Evolutionary conservation across 2,113 vertebrate genomes (phyloP).

Genomic region (Oophaga pumilio): DNA sequence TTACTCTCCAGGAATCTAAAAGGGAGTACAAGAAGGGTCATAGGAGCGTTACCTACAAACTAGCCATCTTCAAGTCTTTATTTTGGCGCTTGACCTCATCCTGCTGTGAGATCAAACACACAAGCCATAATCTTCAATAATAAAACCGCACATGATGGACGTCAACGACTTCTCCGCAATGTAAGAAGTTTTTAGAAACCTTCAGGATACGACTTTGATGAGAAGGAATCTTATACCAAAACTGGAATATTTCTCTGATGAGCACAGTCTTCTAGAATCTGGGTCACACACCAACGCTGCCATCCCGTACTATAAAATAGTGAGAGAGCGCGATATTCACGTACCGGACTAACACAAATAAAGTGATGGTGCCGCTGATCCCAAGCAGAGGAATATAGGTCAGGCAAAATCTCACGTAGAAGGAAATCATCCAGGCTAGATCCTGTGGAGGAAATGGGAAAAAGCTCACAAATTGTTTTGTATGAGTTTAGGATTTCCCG

Average conservation of each 20-base stretch:
- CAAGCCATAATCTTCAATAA: background rate
- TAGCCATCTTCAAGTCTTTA: background rate
- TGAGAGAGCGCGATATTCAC: background rate
- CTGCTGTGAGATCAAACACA: background rate
- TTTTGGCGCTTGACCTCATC: background rate
- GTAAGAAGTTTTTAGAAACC: background rate
- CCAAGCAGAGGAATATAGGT: conserved; percentile 74
- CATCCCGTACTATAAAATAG: no score
- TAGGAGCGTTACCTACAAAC: background rate
- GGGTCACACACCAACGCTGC: no score
- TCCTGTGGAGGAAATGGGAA: conserved; percentile 64
- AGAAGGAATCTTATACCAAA: no score
- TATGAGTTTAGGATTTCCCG: no score
- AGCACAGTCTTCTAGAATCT: no score
- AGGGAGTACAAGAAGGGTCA: background rate
- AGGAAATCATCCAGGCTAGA: conserved; percentile 79
- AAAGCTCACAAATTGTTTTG: background rate
- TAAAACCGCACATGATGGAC: background rate
- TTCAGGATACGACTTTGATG: no score
- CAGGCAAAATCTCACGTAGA: conserved; percentile 72
- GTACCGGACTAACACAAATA: conserved; percentile 77
- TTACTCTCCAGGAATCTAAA: conserved; percentile 75
- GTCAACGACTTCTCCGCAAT: background rate
- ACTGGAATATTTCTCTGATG: no score
- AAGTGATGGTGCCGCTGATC: conserved; percentile 68